These are phyloP conservation scores for Rhinoptilus africanus DNA, from an alignment of 2,113 vertebrate species.

Conservation along the genomic window DNA sequence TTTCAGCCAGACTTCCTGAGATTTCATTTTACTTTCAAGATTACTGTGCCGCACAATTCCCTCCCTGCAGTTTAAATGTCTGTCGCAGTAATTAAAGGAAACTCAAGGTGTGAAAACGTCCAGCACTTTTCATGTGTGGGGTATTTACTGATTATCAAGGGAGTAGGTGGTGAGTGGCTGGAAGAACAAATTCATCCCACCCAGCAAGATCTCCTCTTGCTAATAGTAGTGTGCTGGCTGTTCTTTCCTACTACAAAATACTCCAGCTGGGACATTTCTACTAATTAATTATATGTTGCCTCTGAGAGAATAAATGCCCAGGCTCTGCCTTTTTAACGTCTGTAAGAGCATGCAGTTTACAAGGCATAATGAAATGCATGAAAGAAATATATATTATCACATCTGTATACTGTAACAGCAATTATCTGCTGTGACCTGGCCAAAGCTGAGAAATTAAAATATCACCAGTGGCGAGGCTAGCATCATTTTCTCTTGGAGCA, in stretches of 20 bases:
- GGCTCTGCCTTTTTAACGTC: not conserved
- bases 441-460: not conserved
- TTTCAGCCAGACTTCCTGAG: conserved; percentile 15
- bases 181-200: not conserved
- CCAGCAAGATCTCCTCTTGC: not conserved
- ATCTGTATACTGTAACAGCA: not conserved
- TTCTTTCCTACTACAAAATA: not conserved
- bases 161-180: not conserved
- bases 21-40: not conserved
- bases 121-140: not conserved
- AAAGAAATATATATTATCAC: not conserved
- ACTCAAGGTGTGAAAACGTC: not conserved
- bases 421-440: not conserved
- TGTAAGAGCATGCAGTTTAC: not conserved
- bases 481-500: not conserved
- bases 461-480: not conserved
- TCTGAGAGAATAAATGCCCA: not conserved
- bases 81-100: not conserved
- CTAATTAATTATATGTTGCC: not conserved
- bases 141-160: not conserved
- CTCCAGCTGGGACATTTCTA: not conserved
- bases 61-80: not conserved
- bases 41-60: not conserved
- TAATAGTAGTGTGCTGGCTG: not conserved
- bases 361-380: not conserved